Evolutionary conservation across 2,113 vertebrate species (phyloP).

Genomic region (Alethe castanea): DNA sequence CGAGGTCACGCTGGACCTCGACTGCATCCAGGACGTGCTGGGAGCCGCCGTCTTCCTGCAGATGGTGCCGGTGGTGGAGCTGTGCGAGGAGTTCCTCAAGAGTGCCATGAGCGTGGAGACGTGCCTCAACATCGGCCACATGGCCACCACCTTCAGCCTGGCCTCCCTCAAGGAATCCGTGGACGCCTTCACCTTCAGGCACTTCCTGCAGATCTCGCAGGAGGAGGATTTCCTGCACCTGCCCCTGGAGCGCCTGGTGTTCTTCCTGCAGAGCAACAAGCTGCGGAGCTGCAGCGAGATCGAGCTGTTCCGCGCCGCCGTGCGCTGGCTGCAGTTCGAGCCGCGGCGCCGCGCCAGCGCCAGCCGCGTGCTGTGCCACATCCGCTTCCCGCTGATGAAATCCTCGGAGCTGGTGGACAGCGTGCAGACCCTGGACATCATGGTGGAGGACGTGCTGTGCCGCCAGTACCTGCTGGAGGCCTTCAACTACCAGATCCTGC

Average conservation of each 20-base stretch:
- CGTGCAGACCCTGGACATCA: conserved; percentile 91
- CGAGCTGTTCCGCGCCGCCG: conserved; percentile 87
- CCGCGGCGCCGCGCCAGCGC: conserved; percentile 78
- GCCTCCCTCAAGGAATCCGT: conserved; percentile 92
- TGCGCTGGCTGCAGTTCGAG: conserved; percentile 90
- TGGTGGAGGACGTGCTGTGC: conserved; percentile 94
- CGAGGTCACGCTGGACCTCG: conserved; percentile 92
- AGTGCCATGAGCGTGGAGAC: conserved; percentile 97
- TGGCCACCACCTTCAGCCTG: conserved; percentile 95
- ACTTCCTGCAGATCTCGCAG: conserved; percentile 93
- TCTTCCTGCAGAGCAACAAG: conserved; percentile 96
- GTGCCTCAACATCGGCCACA: conserved; percentile 94
- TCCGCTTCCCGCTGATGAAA: conserved; percentile 95
- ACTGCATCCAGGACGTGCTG: conserved; percentile 96
- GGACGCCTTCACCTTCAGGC: conserved; percentile 90
- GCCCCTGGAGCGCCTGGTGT: conserved; percentile 89
- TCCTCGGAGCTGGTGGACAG: conserved; percentile 94
- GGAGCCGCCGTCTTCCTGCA: conserved; percentile 96
- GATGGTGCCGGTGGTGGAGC: conserved; percentile 94
- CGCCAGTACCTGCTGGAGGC: conserved; percentile 93
- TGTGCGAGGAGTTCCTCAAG: conserved; percentile 96
- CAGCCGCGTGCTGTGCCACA: conserved; percentile 87
- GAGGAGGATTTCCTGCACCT: conserved; percentile 97
- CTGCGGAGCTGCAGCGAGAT: conserved; percentile 92
- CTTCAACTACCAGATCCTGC: conserved; percentile 97